phyloP scores from a whole-genome alignment of 2,888 invertebrate genomes.

The Oscheius sp. region DNA sequence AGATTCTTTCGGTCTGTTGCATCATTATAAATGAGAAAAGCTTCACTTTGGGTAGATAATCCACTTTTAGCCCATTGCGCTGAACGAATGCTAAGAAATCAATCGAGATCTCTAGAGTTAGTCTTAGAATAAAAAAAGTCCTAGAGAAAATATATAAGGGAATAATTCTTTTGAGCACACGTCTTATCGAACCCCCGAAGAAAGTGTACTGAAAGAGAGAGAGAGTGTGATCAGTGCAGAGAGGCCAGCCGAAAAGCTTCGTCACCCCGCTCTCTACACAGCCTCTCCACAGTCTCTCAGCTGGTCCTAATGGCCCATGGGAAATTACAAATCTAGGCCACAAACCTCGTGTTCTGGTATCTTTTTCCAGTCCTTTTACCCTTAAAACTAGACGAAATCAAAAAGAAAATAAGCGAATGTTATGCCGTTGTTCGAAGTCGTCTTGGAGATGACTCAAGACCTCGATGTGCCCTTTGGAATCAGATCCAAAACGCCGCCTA shows the following conservation, averaged over 20 bases:
- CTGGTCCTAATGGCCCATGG: constrained; percentile 48
- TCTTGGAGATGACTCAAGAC: constrained; percentile 71
- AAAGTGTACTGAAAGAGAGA: constrained; percentile 26
- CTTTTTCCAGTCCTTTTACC: neutral
- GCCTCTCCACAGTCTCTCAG: neutral
- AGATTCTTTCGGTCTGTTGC: too few species aligned
- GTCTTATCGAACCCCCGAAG: neutral
- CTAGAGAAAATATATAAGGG: too few species aligned
- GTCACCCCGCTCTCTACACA: neutral
- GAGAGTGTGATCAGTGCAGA: constrained; percentile 14
- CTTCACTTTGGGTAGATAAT: too few species aligned
- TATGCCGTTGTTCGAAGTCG: constrained; percentile 72
- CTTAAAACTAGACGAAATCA: constrained; percentile 71
- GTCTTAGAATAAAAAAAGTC: too few species aligned
- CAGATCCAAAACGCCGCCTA: constrained; percentile 71
- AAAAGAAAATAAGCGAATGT: constrained; percentile 73
- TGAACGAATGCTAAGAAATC: too few species aligned
- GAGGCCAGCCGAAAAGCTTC: neutral
- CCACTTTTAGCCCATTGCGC: too few species aligned
- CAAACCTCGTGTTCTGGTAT: constrained; percentile 66
- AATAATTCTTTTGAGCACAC: too few species aligned
- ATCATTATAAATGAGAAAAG: too few species aligned
- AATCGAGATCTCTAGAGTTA: too few species aligned
- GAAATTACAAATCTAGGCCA: constrained; percentile 68
- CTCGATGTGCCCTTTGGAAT: constrained; percentile 65